Base-by-base conservation (phyloP, 2,113 vertebrate species). In the Halichoerus grypus region DNA sequence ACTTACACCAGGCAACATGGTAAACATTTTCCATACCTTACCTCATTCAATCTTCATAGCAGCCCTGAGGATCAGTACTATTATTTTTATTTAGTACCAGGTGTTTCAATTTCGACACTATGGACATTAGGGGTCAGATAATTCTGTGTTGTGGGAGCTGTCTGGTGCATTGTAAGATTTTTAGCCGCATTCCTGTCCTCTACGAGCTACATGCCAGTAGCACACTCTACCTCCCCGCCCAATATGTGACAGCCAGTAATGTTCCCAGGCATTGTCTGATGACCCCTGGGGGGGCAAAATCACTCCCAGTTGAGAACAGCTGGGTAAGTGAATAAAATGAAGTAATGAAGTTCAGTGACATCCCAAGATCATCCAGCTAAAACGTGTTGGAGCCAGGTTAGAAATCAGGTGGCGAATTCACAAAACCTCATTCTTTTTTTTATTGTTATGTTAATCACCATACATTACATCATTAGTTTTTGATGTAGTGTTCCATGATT, bases 141-240 rank as follows among this genome's bases (percentile, higher is more conserved):
- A 39, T 15, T 39, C 26, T 93, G 46, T 33, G 16, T 19, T n/a
- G 0, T 67, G 81, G 26, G 28, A 16, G n/a, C 5, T 39, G 7
- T 65, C 33, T 28, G 11, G 5, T 59, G 51, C 28, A 1, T 19
- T 59, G 11, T 13, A 22, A 49, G 16, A 39, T 72, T 19, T 53
- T 77, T 5, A 67, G 5, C 12, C 49, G 19, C 6, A 28, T 67
- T 3, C 49, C n/a, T 76, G 33, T 21, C 8, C 18, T 88, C 8
- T 19, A 49, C 36, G 31, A 9, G 24, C 3, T 2, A 86, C 33
- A 21, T 26, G 10, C 51, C 81, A 67, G 19, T 14, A 49, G 24
- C 11, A 46, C 8, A 19, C 0, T 10, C 5, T 1, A 15, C 26
- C 2, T 36, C 1, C 21, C 7, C 6, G 1, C 9, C 26, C 19